Conservation (phyloP, 2,113 vertebrate species). For the Pterocles burchelli region DNA sequence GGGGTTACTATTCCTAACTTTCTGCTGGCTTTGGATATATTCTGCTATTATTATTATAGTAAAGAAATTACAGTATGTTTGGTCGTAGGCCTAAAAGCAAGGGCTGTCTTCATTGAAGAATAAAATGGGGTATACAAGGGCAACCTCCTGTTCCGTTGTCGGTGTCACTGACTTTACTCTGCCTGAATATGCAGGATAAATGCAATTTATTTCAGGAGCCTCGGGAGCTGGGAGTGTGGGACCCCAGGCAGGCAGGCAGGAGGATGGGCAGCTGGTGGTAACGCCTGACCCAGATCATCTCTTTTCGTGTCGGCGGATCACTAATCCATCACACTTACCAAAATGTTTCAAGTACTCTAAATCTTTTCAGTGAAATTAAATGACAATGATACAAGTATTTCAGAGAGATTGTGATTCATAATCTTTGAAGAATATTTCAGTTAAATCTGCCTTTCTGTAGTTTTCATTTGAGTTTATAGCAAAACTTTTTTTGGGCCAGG, state of each 20-base stretch:
- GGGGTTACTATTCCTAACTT: not conserved
- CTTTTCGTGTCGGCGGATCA: rapidly evolving
- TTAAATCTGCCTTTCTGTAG: not conserved
- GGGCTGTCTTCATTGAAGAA: not conserved
- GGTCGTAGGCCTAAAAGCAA: not conserved
- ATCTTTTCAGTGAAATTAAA: not conserved
- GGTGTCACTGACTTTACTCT: not conserved
- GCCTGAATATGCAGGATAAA: not conserved
- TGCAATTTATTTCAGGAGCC: not conserved
- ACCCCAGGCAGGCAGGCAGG: not conserved
- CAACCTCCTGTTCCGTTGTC: not conserved
- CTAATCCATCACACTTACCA: not conserved
- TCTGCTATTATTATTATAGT: not conserved
- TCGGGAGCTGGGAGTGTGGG: not conserved
- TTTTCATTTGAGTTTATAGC: not conserved
- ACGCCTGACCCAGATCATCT: not conserved
- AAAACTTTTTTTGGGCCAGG: not conserved
- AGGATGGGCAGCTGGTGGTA: not conserved
- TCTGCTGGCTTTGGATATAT: not conserved
- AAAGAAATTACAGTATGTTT: not conserved
- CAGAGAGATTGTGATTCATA: not conserved
- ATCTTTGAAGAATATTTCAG: not conserved
- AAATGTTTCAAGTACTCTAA: not conserved
- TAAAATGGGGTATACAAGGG: not conserved
- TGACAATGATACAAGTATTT: not conserved